A percentile compares a stretch with the other conserved stretches of the same genome.
Evolutionary conservation across 2,113 vertebrate genomes (phyloP).

Genomic region (Gambusia affinis): DNA sequence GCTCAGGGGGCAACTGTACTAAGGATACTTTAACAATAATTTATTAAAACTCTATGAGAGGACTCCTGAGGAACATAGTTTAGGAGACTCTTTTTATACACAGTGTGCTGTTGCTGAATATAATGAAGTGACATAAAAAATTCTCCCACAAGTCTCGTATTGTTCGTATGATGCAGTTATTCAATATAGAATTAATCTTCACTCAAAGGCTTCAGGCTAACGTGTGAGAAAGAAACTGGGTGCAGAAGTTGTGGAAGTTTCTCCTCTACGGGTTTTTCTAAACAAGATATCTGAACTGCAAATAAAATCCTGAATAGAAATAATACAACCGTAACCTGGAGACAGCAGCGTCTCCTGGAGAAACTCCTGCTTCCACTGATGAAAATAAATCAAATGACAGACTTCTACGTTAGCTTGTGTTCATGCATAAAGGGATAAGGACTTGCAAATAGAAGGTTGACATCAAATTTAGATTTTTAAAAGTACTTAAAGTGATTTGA

Average conservation of each 20-base stretch:
- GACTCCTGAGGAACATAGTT: not conserved
- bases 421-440: no score
- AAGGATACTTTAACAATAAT: slow-evolving; percentile 14
- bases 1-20: not conserved
- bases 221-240: not conserved
- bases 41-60: slow-evolving; percentile 5
- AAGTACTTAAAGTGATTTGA: not conserved
- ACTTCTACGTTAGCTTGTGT: not conserved
- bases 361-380: not conserved
- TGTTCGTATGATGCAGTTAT: not conserved
- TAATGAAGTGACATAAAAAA: not conserved
- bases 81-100: not conserved
- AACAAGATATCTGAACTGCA: not conserved
- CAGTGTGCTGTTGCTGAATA: not conserved
- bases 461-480: not conserved
- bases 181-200: not conserved
- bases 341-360: no score
- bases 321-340: not conserved
- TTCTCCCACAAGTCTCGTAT: not conserved
- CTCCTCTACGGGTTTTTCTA: not conserved
- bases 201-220: not conserved
- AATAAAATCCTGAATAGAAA: not conserved
- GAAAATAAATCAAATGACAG: not conserved
- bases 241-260: not conserved
- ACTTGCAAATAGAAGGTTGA: not conserved